A percentile compares a stretch with the other conserved stretches of the same genome.
Evolutionary conservation across 2,797 vertebrate genomes (phyloP).

Genomic region (Megalops cyprinoides): DNA sequence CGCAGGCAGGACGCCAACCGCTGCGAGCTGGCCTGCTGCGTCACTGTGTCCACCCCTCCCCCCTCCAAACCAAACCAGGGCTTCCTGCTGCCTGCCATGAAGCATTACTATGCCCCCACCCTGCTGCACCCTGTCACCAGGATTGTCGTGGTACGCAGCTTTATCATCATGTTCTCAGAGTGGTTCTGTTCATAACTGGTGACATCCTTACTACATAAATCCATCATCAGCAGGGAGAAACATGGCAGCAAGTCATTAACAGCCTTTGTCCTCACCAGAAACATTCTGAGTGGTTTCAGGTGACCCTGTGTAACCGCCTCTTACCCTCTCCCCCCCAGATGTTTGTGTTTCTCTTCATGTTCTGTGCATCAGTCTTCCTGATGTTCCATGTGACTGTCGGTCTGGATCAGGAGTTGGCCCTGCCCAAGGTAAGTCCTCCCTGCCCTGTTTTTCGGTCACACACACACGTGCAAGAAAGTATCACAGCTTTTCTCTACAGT

Average conservation of each 20-base stretch:
- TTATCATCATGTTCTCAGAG: background rate
- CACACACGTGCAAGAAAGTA: too few species aligned
- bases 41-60: constrained; percentile 44
- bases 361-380: constrained; percentile 79
- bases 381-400: constrained; percentile 82
- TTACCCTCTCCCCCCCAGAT: constrained; percentile 64
- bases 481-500: too few species aligned
- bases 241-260: too few species aligned
- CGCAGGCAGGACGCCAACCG: constrained; percentile 80
- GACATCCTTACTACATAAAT: too few species aligned
- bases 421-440: constrained; percentile 85
- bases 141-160: constrained; percentile 75
- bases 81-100: constrained; percentile 77
- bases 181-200: too few species aligned
- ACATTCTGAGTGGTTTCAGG: too few species aligned
- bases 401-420: constrained; percentile 87
- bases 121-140: constrained; percentile 75
- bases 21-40: constrained; percentile 82
- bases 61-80: constrained; percentile 59
- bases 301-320: background rate
- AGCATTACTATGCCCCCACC: constrained; percentile 75
- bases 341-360: constrained; percentile 78
- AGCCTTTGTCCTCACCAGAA: too few species aligned
- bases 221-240: too few species aligned
- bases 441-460: too few species aligned